Percentiles rank a stretch among this genome's conserved stretches.
These are phyloP conservation scores for Scophthalmus maximus DNA, from an alignment of 2,113 vertebrate genomes.

Conservation along the genomic window DNA sequence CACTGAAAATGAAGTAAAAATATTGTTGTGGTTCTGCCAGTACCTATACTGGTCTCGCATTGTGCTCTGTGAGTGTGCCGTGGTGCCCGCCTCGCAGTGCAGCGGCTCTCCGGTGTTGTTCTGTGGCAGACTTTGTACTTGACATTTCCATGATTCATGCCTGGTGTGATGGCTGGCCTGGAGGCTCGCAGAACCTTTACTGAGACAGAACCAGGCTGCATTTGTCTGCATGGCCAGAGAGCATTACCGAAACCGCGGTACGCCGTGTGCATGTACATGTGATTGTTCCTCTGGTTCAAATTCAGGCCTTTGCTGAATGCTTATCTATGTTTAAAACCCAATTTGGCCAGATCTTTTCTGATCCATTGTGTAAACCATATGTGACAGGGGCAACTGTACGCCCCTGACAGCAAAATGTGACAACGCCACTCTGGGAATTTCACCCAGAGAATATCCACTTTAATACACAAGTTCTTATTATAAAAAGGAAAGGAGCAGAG, in stretches of 20 bases:
- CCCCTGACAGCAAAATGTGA: too few relatives aligned
- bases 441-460: too few relatives aligned
- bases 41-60: neutral
- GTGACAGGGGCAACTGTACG: too few relatives aligned
- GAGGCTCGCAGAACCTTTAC: slow-evolving; percentile 78
- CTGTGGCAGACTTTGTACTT: slow-evolving; percentile 75
- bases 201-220: slow-evolving; percentile 66
- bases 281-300: neutral
- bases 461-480: too few relatives aligned
- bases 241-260: slow-evolving; percentile 17
- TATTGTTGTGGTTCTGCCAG: neutral
- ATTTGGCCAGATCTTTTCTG: slow-evolving; percentile 16
- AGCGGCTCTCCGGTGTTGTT: slow-evolving; percentile 44
- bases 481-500: too few relatives aligned
- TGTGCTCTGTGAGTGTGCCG: slow-evolving; percentile 9
- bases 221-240: slow-evolving; percentile 49
- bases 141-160: slow-evolving; percentile 82
- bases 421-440: too few relatives aligned
- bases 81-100: slow-evolving; percentile 9
- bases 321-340: slow-evolving; percentile 11
- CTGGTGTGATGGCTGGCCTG: slow-evolving; percentile 78
- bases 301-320: neutral
- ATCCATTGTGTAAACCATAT: slow-evolving; percentile 4
- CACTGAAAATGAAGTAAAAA: neutral
- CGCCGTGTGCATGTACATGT: neutral